Evolutionary conservation across 1,140 invertebrate species (phyloP), one percentile per base, ranked within the genome.

Genomic region (Drosophila novamexicana): DNA sequence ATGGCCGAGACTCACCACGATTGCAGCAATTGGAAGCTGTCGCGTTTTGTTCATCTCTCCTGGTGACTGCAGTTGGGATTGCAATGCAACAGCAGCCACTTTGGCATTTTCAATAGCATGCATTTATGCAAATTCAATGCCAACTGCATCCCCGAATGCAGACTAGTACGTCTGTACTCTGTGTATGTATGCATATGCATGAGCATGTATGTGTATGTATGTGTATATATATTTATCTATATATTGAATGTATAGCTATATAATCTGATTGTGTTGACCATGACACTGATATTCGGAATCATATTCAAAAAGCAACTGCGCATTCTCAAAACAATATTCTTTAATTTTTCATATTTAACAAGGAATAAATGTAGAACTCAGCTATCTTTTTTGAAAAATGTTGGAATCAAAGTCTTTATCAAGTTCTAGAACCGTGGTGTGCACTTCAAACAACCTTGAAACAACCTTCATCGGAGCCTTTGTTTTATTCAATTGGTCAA

Each of bases 51-150:
- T 56, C 58, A 74, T 67, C 56, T 57, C 62, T 32, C 16, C 40
- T 22, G 57, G 58, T 39, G 34, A 64, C 44, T 75, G 47, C 59
- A 65, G 42, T 71, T 50, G 67, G 32, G 16, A 39, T 40, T 61
- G 66, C 54, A 70, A 16, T 57, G 61, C 54, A 61, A 56, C 47
- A 58, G 59, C 59, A 74, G 75, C 75, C 71, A 77, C 75, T 77
- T 77, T 75, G 47, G 71, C 63, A 77, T 77, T 73, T 71, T 73
- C 74, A 66, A 72, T 67, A 68, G 76, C 52, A 79, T 76, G 74
- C 73, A 79, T 79, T 72, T 79, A 79, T 79, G 73, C 74, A 79
- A 76, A 79, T 76, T 76, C 76, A 79, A 72, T 75, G 72, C 71
- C 75, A 77, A 77, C 64, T 75, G 64, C 71, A 77, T 68, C 57